Percentiles rank a stretch among this genome's conserved stretches.
phyloP scores from a whole-genome alignment of 2,888 invertebrate genomes.

The Druceiella hillmani region DNA sequence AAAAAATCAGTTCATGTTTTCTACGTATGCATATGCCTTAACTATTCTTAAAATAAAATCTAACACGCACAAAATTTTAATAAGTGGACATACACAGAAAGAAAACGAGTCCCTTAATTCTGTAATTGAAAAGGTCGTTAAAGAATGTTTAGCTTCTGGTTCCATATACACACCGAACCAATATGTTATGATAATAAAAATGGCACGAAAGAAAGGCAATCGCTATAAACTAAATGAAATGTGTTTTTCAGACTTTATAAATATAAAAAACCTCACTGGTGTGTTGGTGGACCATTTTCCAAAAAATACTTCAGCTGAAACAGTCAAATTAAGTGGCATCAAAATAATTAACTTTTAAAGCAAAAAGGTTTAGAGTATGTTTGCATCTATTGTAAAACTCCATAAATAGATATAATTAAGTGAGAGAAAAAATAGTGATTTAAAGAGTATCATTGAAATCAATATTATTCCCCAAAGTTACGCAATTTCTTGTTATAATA shows the following conservation, averaged over 20 bases:
- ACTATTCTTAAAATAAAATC: no score
- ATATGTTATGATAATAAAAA: constrained; percentile 20
- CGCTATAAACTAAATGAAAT: constrained; percentile 21
- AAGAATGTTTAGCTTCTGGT: constrained; percentile 17
- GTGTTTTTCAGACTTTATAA: constrained; percentile 20
- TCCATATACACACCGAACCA: constrained; percentile 23
- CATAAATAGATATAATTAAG: no score
- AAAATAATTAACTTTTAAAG: constrained; percentile 12
- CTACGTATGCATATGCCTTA: no score
- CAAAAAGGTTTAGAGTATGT: not conserved
- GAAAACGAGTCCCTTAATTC: constrained; percentile 20
- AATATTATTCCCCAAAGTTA: no score
- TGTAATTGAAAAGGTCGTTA: constrained; percentile 21
- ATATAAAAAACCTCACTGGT: constrained; percentile 14
- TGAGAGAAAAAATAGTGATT: no score
- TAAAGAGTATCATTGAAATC: no score
- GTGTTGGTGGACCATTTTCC: not conserved
- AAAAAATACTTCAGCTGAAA: constrained; percentile 3
- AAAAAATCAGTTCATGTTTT: no score
- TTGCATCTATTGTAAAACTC: constrained; percentile 5
- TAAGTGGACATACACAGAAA: constrained; percentile 1
- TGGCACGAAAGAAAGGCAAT: constrained; percentile 20
- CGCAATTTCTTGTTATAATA: no score
- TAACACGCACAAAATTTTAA: no score
- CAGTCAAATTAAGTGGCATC: constrained; percentile 8